Conservation (phyloP, 2,113 vertebrate species). For the Tonatia bakeri region DNA sequence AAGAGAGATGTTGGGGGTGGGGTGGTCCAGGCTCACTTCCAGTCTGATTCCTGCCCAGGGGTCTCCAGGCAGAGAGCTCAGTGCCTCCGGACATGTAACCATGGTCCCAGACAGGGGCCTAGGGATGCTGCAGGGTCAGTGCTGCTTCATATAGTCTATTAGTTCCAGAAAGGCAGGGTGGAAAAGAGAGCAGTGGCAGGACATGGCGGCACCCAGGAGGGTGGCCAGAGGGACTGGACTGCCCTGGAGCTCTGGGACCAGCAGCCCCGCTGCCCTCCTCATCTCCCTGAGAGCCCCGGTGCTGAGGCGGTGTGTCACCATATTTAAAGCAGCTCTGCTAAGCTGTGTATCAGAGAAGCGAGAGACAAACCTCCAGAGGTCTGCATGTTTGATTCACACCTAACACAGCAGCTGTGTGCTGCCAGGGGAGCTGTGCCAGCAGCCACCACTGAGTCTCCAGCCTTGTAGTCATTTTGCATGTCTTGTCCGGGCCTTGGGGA, state of each 20-base stretch:
- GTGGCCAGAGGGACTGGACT: background rate
- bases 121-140: background rate
- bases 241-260: background rate
- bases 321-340: slow-evolving; percentile 47
- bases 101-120: background rate
- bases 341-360: slow-evolving; percentile 27
- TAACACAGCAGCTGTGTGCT: slow-evolving; percentile 10
- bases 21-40: background rate
- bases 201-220: no score
- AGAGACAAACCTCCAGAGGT: slow-evolving; percentile 62
- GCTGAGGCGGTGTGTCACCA: slow-evolving; percentile 20
- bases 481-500: background rate
- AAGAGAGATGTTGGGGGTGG: background rate
- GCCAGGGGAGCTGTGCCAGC: background rate
- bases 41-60: background rate
- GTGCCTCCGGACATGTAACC: background rate
- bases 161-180: background rate
- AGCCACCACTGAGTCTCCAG: background rate
- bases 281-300: background rate
- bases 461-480: background rate
- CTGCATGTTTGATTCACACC: slow-evolving; percentile 63
- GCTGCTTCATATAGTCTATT: background rate
- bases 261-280: background rate
- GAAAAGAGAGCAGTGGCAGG: background rate
- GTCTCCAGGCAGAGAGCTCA: background rate